Conservation (phyloP, 2,888 invertebrate species). For the Laothoe populi region DNA sequence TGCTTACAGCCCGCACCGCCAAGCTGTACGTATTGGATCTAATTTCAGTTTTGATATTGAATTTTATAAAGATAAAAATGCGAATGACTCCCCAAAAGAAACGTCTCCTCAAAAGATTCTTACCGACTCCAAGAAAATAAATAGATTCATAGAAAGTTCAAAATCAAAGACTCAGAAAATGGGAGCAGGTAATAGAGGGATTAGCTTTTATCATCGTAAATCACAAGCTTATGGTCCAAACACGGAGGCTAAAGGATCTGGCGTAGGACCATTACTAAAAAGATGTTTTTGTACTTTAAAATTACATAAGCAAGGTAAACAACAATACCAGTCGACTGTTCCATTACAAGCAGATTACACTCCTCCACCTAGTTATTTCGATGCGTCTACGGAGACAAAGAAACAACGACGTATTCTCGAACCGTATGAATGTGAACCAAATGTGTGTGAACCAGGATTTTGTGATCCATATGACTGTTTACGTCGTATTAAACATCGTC, state of each 20-base stretch:
- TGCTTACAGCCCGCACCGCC: conserved; percentile 13
- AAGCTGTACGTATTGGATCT: conserved; percentile 38
- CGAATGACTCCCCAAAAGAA: not conserved
- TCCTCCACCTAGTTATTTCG: conserved; percentile 22
- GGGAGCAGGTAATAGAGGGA: conserved; percentile 18
- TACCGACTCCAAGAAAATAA: not conserved
- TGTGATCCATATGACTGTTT: conserved; percentile 42
- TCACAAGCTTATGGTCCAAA: conserved; percentile 29
- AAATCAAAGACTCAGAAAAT: not conserved
- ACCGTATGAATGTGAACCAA: conserved; percentile 39
- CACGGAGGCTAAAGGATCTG: conserved; percentile 37
- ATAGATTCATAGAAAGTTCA: not conserved
- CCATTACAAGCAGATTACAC: conserved; percentile 25
- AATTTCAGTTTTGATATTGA: conserved; percentile 42
- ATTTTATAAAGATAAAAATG: conserved; percentile 37
- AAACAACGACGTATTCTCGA: conserved; percentile 27
- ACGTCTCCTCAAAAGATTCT: not conserved
- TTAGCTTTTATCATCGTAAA: conserved; percentile 21
- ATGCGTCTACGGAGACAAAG: conserved; percentile 15
- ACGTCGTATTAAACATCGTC: conserved; percentile 36
- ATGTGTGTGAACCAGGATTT: conserved; percentile 35
- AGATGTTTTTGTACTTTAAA: conserved; percentile 49
- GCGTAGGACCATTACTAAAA: conserved; percentile 38
- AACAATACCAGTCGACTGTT: conserved; percentile 13
- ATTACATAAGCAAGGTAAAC: conserved; percentile 35